Evolutionary conservation across 2,888 invertebrate species (phyloP).

Genomic region (Leptogaster cylindrica): DNA sequence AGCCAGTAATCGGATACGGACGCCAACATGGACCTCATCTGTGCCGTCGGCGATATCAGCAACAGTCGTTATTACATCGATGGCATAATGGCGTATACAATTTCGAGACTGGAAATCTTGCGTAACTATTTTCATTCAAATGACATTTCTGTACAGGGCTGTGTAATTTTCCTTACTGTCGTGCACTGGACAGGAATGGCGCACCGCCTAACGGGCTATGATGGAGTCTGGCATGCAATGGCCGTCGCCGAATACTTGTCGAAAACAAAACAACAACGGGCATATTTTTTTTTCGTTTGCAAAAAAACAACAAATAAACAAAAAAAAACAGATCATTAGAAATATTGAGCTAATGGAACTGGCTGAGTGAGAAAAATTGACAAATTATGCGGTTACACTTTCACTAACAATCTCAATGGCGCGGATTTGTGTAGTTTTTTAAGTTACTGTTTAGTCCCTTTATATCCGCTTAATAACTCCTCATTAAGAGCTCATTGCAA

Average conservation of each 20-base stretch:
- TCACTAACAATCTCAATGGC: no score
- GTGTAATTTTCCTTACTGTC: neutral
- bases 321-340: no score
- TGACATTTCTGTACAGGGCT: neutral
- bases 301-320: no score
- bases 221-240: no score
- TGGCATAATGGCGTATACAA: conserved; percentile 9
- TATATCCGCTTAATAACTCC: no score
- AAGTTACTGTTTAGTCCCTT: no score
- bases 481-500: no score
- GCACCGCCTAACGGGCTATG: no score
- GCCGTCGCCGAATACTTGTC: no score
- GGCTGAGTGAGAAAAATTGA: neutral
- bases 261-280: no score
- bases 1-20: neutral
- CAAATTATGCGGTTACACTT: conserved; percentile 7
- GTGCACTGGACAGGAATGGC: neutral
- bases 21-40: neutral
- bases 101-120: conserved; percentile 8
- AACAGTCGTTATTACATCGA: conserved; percentile 3
- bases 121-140: conserved; percentile 6
- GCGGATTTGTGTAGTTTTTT: no score
- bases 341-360: neutral
- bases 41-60: conserved; percentile 2
- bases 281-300: no score